Base-by-base conservation (phyloP, 1,140 invertebrate species). In the Tetranychus cinnabarinus region DNA sequence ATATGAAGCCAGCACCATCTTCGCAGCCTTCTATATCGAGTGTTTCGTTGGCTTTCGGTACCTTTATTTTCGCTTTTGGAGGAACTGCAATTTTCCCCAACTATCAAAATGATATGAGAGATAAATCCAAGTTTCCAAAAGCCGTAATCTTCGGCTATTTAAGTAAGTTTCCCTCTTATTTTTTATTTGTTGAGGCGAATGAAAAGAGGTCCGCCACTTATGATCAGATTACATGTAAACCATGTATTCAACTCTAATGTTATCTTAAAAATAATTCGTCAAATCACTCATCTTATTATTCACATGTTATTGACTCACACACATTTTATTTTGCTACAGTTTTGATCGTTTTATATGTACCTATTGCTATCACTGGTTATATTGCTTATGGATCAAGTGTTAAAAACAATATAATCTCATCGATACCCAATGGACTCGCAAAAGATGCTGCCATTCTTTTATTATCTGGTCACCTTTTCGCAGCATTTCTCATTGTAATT, bases 41-140 rank as follows among this genome's bases (percentile, higher is more conserved):
- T 63, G 80, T 81, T 70, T 81, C 80, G 66, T 65, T 81, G 4
- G 75, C 79, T 0, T 78, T 80, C 63, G 80, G 80, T 7, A 77
- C 77, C 12, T 77, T 82, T 60, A 69, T 81, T 68, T 82, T 82
- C 66, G 74, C 79, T 2, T 82, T 79, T 69, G 80, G 79, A 3
- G 80, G 80, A 23, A 78, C 78, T 0, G 78, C 79, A 8, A 77
- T 79, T 1, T 82, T 82, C 70, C 80, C 81, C 10, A 81, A 79
- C 2, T 80, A 82, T 39, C 80, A 81, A 66, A 81, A 82, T 65
- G 80, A 82, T 64, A 81, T 81, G 80, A 69, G 71, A 34, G 72
- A 81, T 58, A 76, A 75, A 63, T 69, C 68, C 1, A 70, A 78
- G 64, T 81, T 81, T 67, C 70, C 74, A 10, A 74, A 71, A 36